Evolutionary conservation across 53 echinoderm and acorn worm genomes (phyloP), one percentile per base, ranked within the genome.

Genomic region (Holothuria leucospilota): DNA sequence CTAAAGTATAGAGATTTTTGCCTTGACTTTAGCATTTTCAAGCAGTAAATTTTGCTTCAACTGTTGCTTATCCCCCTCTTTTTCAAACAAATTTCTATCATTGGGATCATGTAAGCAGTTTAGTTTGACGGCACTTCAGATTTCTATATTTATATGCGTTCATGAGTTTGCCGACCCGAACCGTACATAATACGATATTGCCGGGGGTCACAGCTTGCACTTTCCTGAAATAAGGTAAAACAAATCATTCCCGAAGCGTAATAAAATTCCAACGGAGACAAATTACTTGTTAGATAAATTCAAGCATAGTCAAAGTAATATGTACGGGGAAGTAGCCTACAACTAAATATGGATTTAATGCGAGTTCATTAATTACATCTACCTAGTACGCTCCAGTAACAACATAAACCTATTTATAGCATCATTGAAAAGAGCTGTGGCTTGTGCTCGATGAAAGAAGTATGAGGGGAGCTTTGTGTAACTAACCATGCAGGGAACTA

Each of bases 281-380:
- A 49, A 75, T 75, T 52, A 52, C 51, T 49, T 52, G 21, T 52
- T 49, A 75, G 52, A 75, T 75, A 75, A 75, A 42, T 75, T 75
- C 41, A 25, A 75, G 51, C 52, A 75, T 24, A 75, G 51, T 75
- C 49, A 21, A 75, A 49, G 26, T 49, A 75, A 52, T 75, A 49
- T 26, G 28, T 49, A 75, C 52, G 49, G 15, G 39, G 52, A 75
- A 52, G 25, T 49, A 75, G 75, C 75, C 75, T 68, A 16, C 56
- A 75, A 75, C 52, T 52, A 75, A 75, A 51, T 75, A 75, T 26
- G 52, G 26, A 75, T 24, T 24, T 52, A 75, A 75, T 75, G 52
- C n/a, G 13, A 23, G 75, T 75, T 51, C 41, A 49, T 75, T 75
- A 75, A 75, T 75, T 49, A n/a, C 75, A 75, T 75, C 75, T 75